Conservation (phyloP, 2,888 invertebrate genomes). For the Cheilosia vulpina region DNA sequence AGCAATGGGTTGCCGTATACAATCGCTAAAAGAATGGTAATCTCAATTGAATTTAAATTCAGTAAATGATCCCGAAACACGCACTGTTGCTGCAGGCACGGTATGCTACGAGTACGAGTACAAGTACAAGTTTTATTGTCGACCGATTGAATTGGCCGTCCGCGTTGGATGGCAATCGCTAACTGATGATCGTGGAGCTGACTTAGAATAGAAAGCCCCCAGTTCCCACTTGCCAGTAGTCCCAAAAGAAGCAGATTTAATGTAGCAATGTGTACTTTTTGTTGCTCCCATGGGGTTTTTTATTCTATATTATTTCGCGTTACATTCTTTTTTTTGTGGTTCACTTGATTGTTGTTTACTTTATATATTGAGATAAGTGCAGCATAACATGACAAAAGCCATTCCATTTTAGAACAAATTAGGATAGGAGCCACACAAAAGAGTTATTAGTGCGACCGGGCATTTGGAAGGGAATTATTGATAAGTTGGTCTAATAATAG, state of each 20-base stretch:
- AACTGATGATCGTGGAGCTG: slow-evolving; percentile 59
- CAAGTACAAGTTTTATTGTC: neutral
- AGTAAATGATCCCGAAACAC: slow-evolving; percentile 23
- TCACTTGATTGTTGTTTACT: slow-evolving; percentile 14
- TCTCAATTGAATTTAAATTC: slow-evolving; percentile 45
- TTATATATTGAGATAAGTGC: slow-evolving; percentile 36
- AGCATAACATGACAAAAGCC: slow-evolving; percentile 31
- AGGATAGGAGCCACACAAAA: slow-evolving; percentile 28
- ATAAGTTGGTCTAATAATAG: slow-evolving; percentile 61
- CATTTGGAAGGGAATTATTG: slow-evolving; percentile 40
- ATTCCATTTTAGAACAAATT: slow-evolving; percentile 15
- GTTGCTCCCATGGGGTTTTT: slow-evolving; percentile 27
- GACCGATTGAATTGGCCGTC: slow-evolving; percentile 41
- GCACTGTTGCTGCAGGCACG: slow-evolving; percentile 12
- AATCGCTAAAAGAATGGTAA: neutral
- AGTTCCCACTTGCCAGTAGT: slow-evolving; percentile 16
- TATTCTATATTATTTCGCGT: slow-evolving; percentile 29
- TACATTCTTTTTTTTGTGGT: neutral
- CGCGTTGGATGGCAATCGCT: slow-evolving; percentile 51
- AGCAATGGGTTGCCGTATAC: neutral
- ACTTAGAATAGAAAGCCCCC: slow-evolving; percentile 65
- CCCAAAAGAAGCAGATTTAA: slow-evolving; percentile 42
- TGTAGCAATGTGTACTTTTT: slow-evolving; percentile 21
- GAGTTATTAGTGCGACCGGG: slow-evolving; percentile 39
- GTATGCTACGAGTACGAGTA: neutral